Evolutionary conservation across 2,888 invertebrate species (phyloP).

Genomic region (Mimas tiliae): DNA sequence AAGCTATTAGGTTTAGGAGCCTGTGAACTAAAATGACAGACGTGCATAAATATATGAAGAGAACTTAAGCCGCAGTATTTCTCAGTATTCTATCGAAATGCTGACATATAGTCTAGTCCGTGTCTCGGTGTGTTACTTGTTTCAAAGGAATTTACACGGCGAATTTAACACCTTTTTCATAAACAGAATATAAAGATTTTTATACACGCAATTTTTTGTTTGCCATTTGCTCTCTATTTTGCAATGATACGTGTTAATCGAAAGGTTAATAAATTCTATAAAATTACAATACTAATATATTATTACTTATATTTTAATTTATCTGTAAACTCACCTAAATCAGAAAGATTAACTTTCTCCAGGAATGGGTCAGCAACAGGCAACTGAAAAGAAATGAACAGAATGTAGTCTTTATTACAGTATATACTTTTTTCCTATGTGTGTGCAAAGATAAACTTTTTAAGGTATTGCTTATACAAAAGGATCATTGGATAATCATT

Average conservation of each 20-base stretch:
- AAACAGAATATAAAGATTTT: not conserved
- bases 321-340: constrained; percentile 66
- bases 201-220: too few species aligned
- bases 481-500: not conserved
- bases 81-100: not conserved
- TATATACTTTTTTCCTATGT: not conserved
- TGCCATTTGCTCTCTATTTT: too few species aligned
- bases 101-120: not conserved
- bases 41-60: not conserved
- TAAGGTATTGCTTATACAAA: not conserved
- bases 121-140: not conserved
- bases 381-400: constrained; percentile 85
- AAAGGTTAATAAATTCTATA: too few species aligned
- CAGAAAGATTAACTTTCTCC: constrained; percentile 88
- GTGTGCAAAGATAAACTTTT: not conserved
- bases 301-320: not conserved
- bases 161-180: not conserved
- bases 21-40: too few species aligned
- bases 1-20: too few species aligned
- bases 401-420: constrained; percentile 14
- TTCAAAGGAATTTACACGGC: not conserved
- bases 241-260: too few species aligned
- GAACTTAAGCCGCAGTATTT: not conserved
- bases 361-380: constrained; percentile 96
- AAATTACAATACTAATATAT: too few species aligned